Conservation (phyloP, 2,888 invertebrate genomes). For the Netelia fuscicornis region DNA sequence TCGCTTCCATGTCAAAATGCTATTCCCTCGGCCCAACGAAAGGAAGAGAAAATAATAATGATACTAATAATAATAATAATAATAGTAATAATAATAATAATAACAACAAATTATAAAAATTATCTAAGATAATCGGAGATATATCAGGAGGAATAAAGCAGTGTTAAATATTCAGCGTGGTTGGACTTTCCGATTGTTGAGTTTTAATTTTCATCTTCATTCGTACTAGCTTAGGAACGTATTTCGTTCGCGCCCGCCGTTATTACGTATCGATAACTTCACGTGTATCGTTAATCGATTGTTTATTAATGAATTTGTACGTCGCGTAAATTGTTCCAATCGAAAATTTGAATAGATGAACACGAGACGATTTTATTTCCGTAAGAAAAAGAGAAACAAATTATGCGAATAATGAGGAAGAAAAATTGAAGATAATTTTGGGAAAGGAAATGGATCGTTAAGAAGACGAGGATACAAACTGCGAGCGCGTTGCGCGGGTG, state of each 20-base stretch:
- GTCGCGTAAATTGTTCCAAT: too few species aligned
- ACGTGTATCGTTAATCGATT: not conserved
- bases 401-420: too few species aligned
- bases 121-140: conserved; percentile 45
- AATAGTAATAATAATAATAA: conserved; percentile 17
- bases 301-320: not conserved
- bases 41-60: conserved; percentile 8
- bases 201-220: conserved; percentile 50
- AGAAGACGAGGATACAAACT: not conserved
- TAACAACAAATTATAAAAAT: conserved; percentile 24
- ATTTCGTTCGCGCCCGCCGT: conserved; percentile 22
- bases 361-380: too few species aligned
- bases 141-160: conserved; percentile 46
- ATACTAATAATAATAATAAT: conserved; percentile 18
- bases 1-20: conserved; percentile 58
- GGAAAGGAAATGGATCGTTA: too few species aligned
- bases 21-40: conserved; percentile 42
- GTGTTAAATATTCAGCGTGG: conserved; percentile 54
- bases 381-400: too few species aligned
- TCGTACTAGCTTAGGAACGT: conserved; percentile 27
- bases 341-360: too few species aligned
- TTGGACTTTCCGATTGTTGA: conserved; percentile 54
- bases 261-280: not conserved
- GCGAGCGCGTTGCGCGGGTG: conserved; percentile 11
- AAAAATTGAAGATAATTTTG: too few species aligned